A percentile compares a stretch with the other conserved stretches of the same genome.
phyloP scores from a whole-genome alignment of 2,888 invertebrate genomes.

The Orchesella flavescens region DNA sequence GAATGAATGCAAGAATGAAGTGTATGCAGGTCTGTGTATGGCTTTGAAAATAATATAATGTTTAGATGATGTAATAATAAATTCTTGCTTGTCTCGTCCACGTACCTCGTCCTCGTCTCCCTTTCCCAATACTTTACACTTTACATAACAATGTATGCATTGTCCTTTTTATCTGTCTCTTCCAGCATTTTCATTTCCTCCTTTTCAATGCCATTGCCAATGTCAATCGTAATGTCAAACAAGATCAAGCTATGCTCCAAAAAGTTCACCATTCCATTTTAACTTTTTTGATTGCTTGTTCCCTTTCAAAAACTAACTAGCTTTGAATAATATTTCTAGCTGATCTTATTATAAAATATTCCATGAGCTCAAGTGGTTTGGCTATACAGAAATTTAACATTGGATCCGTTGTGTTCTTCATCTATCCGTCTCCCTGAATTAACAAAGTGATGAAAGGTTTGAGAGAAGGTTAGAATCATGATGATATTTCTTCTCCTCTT shows the following conservation, averaged over 20 bases:
- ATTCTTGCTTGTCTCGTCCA: conserved; percentile 17
- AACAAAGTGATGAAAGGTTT: conserved; percentile 59
- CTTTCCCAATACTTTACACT: not conserved
- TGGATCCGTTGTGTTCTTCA: not conserved
- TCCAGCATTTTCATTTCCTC: conserved; percentile 19
- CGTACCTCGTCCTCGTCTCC: not conserved
- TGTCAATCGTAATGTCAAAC: conserved; percentile 49
- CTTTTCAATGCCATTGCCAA: conserved; percentile 39
- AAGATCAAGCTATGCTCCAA: conserved; percentile 7
- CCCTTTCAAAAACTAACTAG: conserved; percentile 52
- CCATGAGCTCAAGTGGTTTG: conserved; percentile 30
- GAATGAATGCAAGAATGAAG: conserved; percentile 36
- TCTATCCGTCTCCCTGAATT: conserved; percentile 32
- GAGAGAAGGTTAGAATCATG: conserved; percentile 43
- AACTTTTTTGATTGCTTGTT: not conserved
- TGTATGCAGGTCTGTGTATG: conserved; percentile 8
- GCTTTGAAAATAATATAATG: conserved; percentile 13
- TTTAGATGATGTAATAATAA: conserved; percentile 40
- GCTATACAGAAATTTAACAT: not conserved
- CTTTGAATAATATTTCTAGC: conserved; percentile 44
- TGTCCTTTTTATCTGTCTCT: conserved; percentile 43
- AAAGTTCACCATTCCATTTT: not conserved
- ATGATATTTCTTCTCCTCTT: conserved; percentile 44
- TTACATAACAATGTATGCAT: not conserved
- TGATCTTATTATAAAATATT: conserved; percentile 30